Evolutionary conservation across 2,888 invertebrate genomes (phyloP), one percentile per base, ranked within the genome.

Genomic region (Eupithecia subumbrata): DNA sequence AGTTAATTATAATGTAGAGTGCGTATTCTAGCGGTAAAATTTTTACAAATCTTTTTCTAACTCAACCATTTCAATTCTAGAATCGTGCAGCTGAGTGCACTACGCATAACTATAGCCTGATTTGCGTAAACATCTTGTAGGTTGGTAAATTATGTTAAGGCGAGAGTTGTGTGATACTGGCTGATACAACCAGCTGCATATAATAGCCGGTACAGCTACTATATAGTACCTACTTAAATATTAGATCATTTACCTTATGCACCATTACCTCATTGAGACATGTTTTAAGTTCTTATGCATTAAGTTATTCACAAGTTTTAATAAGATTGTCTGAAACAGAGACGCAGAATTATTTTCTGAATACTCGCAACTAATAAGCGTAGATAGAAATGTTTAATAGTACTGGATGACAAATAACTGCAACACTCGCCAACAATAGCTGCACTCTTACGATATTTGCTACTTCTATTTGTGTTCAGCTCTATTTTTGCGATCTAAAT

Each of bases 361-460:
- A 64, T 34, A 34, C 7, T 34, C 22, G 18, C 34, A 18, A 64
- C 12, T 2, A 70, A 40, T 22, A 11, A 56, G 52, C 22, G 14
- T 34, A 70, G 14, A 71, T 66, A 34, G 70, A 70, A 71, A 25
- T 71, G 66, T 70, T 48, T 18, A 64, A 63, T 56, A 56, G 22
- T 22, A 30, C 30, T 30, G 11, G 18, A 30, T 64, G 73, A 30
- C 18, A 64, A 30, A 63, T 63, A 18, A 48, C 12, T 68, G 75
- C 72, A 71, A 71, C 74, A 52, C 64, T 73, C 25, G 69, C 78
- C 71, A 76, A 79, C 78, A 79, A 79, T 79, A 79, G 76, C 72
- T 75, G 73, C 77, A 73, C 66, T 69, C 60, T 63, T 76, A 67
- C 76, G 67, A 73, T 76, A 73, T 74, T 76, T 78, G 43, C 37